Evolutionary conservation across 2,113 vertebrate genomes (phyloP).

Genomic region (Pseudonaja textilis): DNA sequence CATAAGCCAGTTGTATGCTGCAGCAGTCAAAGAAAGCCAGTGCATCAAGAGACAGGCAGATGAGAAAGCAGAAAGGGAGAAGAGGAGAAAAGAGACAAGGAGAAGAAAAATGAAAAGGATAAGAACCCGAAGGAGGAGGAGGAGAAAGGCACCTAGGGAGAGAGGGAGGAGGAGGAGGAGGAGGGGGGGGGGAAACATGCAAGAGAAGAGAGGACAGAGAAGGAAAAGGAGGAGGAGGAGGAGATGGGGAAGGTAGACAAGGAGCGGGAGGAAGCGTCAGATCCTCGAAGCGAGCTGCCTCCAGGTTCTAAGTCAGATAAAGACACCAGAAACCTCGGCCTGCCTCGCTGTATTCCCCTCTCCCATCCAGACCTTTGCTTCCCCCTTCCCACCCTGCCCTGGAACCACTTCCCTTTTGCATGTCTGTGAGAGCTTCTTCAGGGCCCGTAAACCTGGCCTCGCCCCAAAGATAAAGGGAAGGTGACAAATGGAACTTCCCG

Average conservation of each 20-base stretch:
- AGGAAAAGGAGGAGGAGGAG: not conserved
- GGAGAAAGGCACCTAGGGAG: not conserved
- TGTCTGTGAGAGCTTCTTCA: slow-evolving; percentile 48
- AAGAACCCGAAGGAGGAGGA: not conserved
- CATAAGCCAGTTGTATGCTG: not conserved
- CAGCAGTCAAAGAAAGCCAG: not conserved
- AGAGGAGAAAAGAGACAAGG: not conserved
- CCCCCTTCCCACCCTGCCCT: slow-evolving; percentile 9
- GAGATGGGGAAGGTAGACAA: not conserved
- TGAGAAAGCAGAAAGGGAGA: too few species aligned
- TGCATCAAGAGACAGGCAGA: not conserved
- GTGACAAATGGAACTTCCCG: slow-evolving; percentile 45
- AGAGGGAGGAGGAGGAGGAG: not conserved
- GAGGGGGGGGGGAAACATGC: not conserved
- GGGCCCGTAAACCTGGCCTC: slow-evolving; percentile 56
- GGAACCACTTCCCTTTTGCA: slow-evolving; percentile 53
- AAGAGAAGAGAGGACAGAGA: not conserved
- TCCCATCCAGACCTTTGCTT: not conserved
- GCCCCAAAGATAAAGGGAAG: slow-evolving; percentile 56
- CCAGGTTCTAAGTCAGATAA: not conserved
- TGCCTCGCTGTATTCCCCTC: not conserved
- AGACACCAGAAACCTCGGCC: not conserved
- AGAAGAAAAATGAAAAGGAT: not conserved
- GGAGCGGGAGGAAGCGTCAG: not conserved
- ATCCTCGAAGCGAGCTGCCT: not conserved